Percentiles rank a stretch among this genome's conserved stretches.
Conservation (phyloP, 2,113 vertebrate genomes). For the Puntigrus tetrazona region DNA sequence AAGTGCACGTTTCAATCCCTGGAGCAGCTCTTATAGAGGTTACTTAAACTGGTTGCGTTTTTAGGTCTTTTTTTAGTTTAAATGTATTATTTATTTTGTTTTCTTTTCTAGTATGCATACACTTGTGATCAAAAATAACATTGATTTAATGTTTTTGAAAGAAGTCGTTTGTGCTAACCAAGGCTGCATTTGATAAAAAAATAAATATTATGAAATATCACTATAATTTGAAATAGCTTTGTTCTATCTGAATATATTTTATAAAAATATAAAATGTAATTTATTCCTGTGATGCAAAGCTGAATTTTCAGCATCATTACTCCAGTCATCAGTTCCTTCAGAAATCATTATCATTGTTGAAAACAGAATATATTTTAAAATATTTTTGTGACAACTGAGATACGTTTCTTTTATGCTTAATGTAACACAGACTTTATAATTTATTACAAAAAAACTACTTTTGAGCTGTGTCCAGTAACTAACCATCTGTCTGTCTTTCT, state of each 20-base stretch:
- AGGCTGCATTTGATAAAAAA: not conserved
- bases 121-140: not conserved
- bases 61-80: not conserved
- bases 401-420: too few relatives aligned
- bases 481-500: conserved; percentile 41
- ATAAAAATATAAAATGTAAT: not conserved
- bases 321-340: not conserved
- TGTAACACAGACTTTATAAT: too few relatives aligned
- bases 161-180: not conserved
- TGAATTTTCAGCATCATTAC: not conserved
- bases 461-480: not conserved
- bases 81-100: too few relatives aligned
- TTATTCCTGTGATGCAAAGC: not conserved
- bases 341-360: not conserved
- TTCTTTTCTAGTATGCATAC: too few relatives aligned
- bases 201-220: not conserved
- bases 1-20: not conserved
- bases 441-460: too few relatives aligned
- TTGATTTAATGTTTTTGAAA: not conserved
- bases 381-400: not conserved
- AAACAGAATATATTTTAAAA: too few relatives aligned
- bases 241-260: not conserved
- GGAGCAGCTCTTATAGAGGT: not conserved
- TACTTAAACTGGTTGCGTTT: not conserved
- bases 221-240: not conserved